These are phyloP conservation scores for Danio albolineatus DNA, from an alignment of 2,797 vertebrate species.

Conservation along the genomic window DNA sequence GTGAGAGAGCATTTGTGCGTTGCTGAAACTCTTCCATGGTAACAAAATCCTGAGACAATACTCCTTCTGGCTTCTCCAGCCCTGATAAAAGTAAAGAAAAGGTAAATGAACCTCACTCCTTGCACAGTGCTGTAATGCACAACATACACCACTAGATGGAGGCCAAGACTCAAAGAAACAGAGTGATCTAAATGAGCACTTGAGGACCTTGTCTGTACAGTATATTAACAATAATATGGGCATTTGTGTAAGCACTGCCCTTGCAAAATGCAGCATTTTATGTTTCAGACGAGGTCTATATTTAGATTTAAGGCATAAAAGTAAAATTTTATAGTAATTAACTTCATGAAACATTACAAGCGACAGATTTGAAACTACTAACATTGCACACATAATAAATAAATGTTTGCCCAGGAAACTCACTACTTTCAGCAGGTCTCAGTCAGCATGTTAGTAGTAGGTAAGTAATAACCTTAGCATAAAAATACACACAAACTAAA, in stretches of 20 bases:
- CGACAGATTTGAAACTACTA: neutral
- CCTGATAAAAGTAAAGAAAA: conserved; percentile 73
- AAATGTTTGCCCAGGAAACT: neutral
- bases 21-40: conserved; percentile 89
- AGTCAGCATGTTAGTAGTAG: neutral
- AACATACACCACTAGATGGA: conserved; percentile 72
- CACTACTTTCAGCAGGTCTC: neutral
- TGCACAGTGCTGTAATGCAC: conserved; percentile 41
- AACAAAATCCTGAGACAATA: conserved; percentile 75
- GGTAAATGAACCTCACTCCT: neutral
- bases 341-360: neutral
- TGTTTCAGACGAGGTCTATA: neutral
- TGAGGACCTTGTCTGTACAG: neutral
- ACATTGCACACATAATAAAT: neutral
- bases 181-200: neutral
- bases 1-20: conserved; percentile 89
- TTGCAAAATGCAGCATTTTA: neutral
- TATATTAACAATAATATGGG: neutral
- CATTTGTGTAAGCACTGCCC: too few relatives aligned
- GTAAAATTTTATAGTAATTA: neutral
- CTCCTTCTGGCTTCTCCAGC: conserved; percentile 86
- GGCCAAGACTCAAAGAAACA: conserved; percentile 29
- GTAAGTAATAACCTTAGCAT: neutral
- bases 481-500: neutral
- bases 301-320: neutral